Evolutionary conservation across 1,140 invertebrate genomes (phyloP).

Genomic region (Papilio glaucus): DNA sequence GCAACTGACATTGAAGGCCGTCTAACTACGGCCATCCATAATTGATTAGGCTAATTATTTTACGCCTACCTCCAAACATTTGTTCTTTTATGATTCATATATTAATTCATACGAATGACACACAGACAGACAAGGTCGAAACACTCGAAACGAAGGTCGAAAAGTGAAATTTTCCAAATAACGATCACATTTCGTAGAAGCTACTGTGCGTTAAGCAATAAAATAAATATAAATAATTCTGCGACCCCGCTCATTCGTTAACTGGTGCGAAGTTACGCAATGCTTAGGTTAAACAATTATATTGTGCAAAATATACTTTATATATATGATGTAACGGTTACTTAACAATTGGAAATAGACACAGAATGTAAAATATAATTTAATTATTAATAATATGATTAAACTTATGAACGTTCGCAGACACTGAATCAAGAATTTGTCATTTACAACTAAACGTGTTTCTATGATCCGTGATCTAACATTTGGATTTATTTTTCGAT

Average conservation of each 20-base stretch:
- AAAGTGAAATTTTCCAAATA: constrained; percentile 20
- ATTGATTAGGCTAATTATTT: constrained; percentile 18
- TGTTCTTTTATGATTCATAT: constrained; percentile 16
- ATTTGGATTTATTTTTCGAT: too few species aligned
- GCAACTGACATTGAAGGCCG: background rate
- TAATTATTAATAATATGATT: too few species aligned
- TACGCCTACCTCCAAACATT: constrained; percentile 5
- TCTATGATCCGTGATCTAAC: too few species aligned
- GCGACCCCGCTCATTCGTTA: background rate
- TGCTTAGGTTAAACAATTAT: background rate
- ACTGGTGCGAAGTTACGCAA: background rate
- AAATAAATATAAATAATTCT: background rate
- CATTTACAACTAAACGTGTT: background rate
- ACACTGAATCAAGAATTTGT: background rate
- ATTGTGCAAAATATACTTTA: background rate
- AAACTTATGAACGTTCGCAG: background rate
- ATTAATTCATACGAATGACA: background rate
- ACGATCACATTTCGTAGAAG: background rate
- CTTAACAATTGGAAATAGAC: background rate
- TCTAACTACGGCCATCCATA: background rate
- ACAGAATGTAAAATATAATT: too few species aligned
- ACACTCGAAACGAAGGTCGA: background rate
- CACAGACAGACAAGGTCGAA: constrained; percentile 11
- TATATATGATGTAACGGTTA: background rate
- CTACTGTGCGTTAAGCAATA: background rate